Evolutionary conservation across 2,797 vertebrate species (phyloP), one percentile per base, ranked within the genome.

Genomic region (Ctenochaetus hawaiiensis): DNA sequence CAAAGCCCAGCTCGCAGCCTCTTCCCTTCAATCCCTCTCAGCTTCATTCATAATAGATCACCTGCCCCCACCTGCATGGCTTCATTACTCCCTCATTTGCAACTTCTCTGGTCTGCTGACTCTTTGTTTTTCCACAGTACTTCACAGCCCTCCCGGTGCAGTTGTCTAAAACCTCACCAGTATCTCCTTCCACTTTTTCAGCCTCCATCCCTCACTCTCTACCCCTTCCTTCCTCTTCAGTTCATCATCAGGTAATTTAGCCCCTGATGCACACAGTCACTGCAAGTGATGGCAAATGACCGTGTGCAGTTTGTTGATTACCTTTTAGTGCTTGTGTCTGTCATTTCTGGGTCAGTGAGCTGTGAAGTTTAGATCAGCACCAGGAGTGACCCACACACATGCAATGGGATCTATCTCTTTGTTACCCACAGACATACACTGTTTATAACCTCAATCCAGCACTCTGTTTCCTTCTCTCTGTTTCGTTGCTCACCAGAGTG

Each of bases 71-170:
- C 93, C 92, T 88, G 88, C 80, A 79, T 26, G 22, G 86, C 89
- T 94, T 94, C 85, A 93, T 95, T 94, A 92, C 90, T 80, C 84
- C 87, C 87, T 93, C 91, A 93, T 94, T 94, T 92, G 84, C 80
- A 74, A 87, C 86, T 48, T 78, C 83, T 87, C 66, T 83, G 81
- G 75, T 81, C 83, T 92, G 92, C 92, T 93, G 93, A 93, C 89
- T 87, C 86, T 59, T 84, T 81, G 49, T 84, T 75, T 83, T 83
- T 85, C 57, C 78, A 57, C 66, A 17, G 70, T 56, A 78, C 74
- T 83, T 82, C 78, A 66, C 61, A 34, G 72, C 63, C 82, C 85
- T 87, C 82, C 69, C 18, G 75, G 52, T 81, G 80, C 77, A 6
- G 23, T 72, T 48, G 17, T 86, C 75, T 80, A 68, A 75, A 84